A percentile compares a stretch with the other conserved stretches of the same genome.
phyloP scores from a whole-genome alignment of 2,113 vertebrate genomes.

The Mesoclemmys tuberculata region DNA sequence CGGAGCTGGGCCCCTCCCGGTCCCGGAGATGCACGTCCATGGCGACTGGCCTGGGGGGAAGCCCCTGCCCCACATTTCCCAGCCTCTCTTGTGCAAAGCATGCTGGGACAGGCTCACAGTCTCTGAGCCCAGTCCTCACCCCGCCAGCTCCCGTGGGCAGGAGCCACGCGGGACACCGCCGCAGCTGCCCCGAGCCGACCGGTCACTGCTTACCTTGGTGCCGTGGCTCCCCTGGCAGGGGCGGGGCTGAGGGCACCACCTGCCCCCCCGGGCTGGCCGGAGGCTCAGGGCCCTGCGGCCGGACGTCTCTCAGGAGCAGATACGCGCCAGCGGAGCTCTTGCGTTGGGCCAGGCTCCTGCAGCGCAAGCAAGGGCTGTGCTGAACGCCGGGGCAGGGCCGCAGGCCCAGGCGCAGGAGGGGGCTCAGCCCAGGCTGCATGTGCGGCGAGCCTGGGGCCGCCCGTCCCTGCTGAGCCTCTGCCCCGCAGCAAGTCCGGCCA shows the following conservation, averaged over 20 bases:
- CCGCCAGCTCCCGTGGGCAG: too few species aligned
- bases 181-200: too few species aligned
- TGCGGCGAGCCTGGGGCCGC: background rate
- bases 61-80: background rate
- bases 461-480: too few species aligned
- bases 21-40: background rate
- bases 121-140: background rate
- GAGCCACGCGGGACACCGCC: background rate
- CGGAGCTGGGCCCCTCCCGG: too few species aligned
- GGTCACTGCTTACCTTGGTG: conserved; percentile 56
- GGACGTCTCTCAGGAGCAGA: rapidly evolving
- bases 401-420: too few species aligned
- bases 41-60: background rate
- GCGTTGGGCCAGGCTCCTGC: conserved; percentile 21
- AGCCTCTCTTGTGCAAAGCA: background rate
- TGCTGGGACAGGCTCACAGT: background rate
- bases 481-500: background rate
- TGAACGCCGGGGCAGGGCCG: background rate
- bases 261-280: background rate
- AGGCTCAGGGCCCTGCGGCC: rapidly evolving
- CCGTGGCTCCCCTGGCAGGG: background rate
- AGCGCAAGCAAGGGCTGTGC: conserved; percentile 1
- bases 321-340: background rate
- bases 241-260: conserved; percentile 72
- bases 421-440: too few species aligned